Evolutionary conservation across 2,797 vertebrate species (phyloP).

Genomic region (Ceyx erithaca): DNA sequence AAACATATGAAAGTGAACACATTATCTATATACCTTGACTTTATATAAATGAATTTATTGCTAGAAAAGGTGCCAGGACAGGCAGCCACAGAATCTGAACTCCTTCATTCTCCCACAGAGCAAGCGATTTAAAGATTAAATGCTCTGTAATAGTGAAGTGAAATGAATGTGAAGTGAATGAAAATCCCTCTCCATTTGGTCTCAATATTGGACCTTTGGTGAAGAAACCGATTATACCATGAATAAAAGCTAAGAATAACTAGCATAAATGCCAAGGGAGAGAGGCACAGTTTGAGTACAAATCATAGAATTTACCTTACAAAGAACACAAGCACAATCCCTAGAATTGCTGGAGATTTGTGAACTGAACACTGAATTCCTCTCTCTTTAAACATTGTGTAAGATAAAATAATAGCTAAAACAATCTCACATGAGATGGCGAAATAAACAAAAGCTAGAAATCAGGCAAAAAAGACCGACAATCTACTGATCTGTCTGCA

Average conservation of each 20-base stretch:
- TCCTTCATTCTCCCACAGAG: neutral
- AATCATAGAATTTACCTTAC: neutral
- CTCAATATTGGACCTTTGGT: neutral
- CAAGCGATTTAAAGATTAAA: neutral
- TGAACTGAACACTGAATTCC: neutral
- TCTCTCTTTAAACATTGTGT: neutral
- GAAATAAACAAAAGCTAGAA: neutral
- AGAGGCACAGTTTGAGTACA: neutral
- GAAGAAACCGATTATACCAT: neutral
- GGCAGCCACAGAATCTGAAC: neutral
- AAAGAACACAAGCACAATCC: neutral
- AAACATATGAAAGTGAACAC: neutral
- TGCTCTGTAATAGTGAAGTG: neutral
- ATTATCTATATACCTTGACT: neutral
- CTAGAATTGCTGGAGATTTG: neutral
- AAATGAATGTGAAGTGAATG: too few relatives aligned
- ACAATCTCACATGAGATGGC: neutral
- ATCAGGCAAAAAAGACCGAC: fast-evolving
- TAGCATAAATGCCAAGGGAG: neutral
- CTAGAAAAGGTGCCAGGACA: neutral
- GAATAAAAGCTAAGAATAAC: constrained; percentile 19
- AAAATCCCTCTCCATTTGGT: neutral
- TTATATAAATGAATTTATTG: neutral
- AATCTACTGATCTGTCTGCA: neutral
- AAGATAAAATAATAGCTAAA: neutral